phyloP scores from a whole-genome alignment of 2,113 vertebrate species.

The Anhinga anhinga region DNA sequence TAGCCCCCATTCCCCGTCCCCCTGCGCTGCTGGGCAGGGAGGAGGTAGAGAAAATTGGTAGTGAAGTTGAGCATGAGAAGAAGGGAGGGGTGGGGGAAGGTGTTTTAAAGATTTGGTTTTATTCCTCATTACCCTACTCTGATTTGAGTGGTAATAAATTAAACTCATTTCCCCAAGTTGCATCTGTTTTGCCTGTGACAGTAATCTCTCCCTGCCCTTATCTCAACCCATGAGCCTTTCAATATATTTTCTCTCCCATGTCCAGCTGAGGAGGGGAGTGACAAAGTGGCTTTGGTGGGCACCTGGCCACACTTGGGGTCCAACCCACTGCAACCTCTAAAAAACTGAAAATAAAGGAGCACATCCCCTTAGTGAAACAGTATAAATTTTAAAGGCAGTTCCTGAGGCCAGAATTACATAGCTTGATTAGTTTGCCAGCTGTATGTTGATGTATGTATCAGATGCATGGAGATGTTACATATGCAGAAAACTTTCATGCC shows the following conservation, averaged over 20 bases:
- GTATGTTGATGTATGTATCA: not conserved
- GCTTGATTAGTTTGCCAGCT: not conserved
- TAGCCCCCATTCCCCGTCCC: not conserved
- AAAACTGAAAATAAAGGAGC: not conserved
- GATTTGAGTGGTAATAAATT: not conserved
- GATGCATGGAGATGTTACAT: no score
- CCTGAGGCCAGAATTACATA: not conserved
- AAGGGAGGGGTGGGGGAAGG: not conserved
- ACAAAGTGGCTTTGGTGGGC: not conserved
- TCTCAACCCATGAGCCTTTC: not conserved
- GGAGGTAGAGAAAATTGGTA: not conserved
- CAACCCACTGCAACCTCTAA: not conserved
- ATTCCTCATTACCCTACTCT: not conserved
- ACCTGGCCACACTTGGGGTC: not conserved
- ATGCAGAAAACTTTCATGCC: not conserved
- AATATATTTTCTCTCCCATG: not conserved
- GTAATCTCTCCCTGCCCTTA: not conserved
- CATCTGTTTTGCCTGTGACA: not conserved
- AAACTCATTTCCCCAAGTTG: not conserved
- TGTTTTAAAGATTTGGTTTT: not conserved
- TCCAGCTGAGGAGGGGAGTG: not conserved
- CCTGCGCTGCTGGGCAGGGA: fast-evolving
- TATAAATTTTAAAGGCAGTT: not conserved
- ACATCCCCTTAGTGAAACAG: not conserved
- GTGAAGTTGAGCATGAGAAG: not conserved